Conservation (phyloP, 2,113 vertebrate species). For the Actenoides lindsayi region DNA sequence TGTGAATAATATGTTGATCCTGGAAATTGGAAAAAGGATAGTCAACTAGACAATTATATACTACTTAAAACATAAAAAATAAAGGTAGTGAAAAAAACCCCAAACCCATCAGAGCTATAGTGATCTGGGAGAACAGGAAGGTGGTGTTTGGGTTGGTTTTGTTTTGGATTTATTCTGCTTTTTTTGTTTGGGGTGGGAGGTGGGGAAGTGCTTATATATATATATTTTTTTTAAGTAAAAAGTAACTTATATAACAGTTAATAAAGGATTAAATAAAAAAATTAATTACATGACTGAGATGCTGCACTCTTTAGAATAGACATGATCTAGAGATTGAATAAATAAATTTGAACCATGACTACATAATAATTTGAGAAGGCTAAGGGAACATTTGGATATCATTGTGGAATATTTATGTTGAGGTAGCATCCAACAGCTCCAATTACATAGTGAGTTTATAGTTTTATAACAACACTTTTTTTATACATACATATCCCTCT, state of each 20-base stretch:
- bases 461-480: background rate
- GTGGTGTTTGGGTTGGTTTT: background rate
- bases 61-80: background rate
- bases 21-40: background rate
- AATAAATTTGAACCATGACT: background rate
- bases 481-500: background rate
- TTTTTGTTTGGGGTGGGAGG: background rate
- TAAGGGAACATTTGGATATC: background rate
- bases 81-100: background rate
- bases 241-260: background rate
- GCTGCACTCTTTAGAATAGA: background rate
- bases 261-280: background rate
- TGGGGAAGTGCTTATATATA: too few relatives aligned
- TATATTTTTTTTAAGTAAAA: background rate
- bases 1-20: conserved; percentile 2
- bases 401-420: background rate
- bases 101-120: background rate
- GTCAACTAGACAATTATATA: background rate
- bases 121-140: background rate
- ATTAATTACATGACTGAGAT: background rate
- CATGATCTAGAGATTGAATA: background rate
- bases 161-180: background rate
- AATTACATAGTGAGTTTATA: background rate
- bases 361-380: background rate
- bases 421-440: background rate